These are phyloP conservation scores for Australoheros facetus DNA, from an alignment of 2,797 vertebrate genomes.

Conservation along the genomic window DNA sequence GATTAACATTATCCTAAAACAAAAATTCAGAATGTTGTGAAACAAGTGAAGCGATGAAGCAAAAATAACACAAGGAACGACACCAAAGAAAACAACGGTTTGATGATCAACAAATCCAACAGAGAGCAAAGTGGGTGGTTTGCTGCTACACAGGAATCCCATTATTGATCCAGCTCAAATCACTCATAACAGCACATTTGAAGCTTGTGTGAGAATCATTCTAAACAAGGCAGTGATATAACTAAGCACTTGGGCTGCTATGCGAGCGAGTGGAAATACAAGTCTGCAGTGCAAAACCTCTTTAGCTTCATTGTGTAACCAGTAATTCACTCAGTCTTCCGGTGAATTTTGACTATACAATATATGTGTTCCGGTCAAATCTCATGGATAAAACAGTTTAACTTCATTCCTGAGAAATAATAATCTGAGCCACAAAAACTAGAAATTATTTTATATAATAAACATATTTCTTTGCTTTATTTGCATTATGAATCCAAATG, in stretches of 20 bases:
- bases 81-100: not conserved
- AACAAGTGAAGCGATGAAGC: not conserved
- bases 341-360: conserved; percentile 34
- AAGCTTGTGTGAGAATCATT: conserved; percentile 47
- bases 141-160: conserved; percentile 7
- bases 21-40: not conserved
- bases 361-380: not conserved
- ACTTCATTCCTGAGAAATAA: conserved; percentile 6
- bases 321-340: conserved; percentile 30
- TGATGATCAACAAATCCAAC: not conserved
- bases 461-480: not conserved
- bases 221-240: conserved; percentile 64
- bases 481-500: not conserved
- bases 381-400: not conserved
- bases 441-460: not conserved
- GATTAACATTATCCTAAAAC: not conserved
- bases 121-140: not conserved
- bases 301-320: conserved; percentile 56
- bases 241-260: conserved; percentile 40
- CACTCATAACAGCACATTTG: conserved; percentile 31
- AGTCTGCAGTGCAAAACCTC: conserved; percentile 36
- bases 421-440: not conserved
- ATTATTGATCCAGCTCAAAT: conserved; percentile 56
- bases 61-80: not conserved
- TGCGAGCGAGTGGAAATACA: conserved; percentile 56